These are phyloP conservation scores for Cryptomyrus ogoouensis DNA, from an alignment of 2,113 vertebrate species.

Conservation along the genomic window DNA sequence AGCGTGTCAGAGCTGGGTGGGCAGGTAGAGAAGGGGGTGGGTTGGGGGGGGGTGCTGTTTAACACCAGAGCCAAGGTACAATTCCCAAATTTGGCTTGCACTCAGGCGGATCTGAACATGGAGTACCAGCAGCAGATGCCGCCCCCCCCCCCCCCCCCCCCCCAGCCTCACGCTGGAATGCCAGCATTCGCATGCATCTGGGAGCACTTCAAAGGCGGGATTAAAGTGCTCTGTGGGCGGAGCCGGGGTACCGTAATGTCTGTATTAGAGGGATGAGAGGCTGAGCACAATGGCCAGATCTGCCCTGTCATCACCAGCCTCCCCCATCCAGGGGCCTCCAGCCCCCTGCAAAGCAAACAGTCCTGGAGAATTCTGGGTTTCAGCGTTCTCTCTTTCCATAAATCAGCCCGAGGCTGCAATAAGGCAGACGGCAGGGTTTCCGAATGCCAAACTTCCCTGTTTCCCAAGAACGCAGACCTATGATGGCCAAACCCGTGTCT, in stretches of 20 bases:
- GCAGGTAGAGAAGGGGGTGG: not conserved
- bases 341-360: not conserved
- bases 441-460: conserved; percentile 8
- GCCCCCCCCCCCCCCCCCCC: not conserved
- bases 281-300: conserved; percentile 9
- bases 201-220: conserved; percentile 18
- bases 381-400: not conserved
- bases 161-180: conserved; percentile 12
- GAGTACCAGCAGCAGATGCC: not conserved
- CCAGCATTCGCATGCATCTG: conserved; percentile 9
- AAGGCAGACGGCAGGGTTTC: not conserved
- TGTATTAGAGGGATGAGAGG: conserved; percentile 13
- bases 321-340: not conserved
- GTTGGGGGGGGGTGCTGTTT: not conserved
- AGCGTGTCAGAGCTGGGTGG: not conserved
- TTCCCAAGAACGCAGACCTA: not conserved
- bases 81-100: not conserved
- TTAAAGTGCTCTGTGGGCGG: not conserved
- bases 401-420: not conserved
- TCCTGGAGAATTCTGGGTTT: not conserved
- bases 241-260: not conserved
- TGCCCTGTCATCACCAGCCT: conserved; percentile 1
- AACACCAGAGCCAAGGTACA: not conserved
- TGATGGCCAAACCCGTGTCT: not conserved
- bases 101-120: conserved; percentile 15